Conservation (phyloP, 35 echinoderm and acorn worm species). For the Stichopus chloronotus region DNA sequence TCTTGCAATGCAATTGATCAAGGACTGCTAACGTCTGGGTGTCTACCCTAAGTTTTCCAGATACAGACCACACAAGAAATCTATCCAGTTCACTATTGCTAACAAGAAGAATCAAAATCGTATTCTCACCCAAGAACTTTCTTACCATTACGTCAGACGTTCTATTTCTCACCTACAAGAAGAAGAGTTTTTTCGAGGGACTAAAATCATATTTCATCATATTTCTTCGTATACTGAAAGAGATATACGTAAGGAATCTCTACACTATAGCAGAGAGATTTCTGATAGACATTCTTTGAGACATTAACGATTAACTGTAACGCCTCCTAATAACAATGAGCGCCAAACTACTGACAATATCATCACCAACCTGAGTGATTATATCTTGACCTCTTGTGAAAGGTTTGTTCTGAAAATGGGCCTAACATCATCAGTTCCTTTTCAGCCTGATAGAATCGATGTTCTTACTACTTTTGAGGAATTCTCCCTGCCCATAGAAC, state of each 20-base stretch:
- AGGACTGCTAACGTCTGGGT: too few species aligned
- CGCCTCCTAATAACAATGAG: background rate
- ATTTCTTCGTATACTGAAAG: background rate
- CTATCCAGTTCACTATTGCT: too few species aligned
- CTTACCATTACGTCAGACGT: background rate
- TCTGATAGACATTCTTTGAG: background rate
- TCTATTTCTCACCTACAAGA: background rate
- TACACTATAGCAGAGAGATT: background rate
- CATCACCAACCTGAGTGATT: conserved; percentile 19
- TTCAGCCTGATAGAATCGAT: background rate
- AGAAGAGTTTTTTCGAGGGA: background rate
- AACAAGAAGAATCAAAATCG: background rate
- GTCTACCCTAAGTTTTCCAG: conserved; percentile 1
- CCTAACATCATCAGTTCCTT: conserved; percentile 4
- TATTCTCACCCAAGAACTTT: background rate
- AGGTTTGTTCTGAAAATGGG: background rate
- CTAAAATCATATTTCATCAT: background rate
- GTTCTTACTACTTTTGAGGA: conserved; percentile 5
- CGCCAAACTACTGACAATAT: background rate
- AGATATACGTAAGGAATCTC: background rate
- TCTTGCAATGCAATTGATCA: too few species aligned
- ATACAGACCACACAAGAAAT: too few species aligned
- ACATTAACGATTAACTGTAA: background rate
- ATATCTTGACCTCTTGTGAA: background rate
- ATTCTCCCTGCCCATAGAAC: background rate